phyloP scores from a whole-genome alignment of 1,140 invertebrate species.

The Epicauta chinensis region DNA sequence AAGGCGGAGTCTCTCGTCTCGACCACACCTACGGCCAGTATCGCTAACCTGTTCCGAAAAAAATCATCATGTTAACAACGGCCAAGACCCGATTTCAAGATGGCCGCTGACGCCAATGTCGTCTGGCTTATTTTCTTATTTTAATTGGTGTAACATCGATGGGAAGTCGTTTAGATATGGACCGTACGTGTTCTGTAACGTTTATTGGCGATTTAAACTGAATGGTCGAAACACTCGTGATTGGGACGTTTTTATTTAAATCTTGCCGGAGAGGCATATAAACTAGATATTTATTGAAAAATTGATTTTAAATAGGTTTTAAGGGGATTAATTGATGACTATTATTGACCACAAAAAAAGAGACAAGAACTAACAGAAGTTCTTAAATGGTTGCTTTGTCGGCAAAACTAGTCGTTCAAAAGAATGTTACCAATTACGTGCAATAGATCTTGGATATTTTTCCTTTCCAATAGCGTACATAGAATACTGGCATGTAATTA shows the following conservation, averaged over 20 bases:
- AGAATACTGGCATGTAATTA: no score
- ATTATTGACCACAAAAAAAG: no score
- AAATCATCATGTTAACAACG: conserved; percentile 36
- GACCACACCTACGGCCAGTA: conserved; percentile 32
- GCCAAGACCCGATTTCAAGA: conserved; percentile 33
- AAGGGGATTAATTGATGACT: no score
- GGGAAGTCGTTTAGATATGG: conserved; percentile 32
- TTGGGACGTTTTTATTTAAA: background rate
- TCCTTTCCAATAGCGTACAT: background rate
- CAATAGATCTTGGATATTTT: background rate
- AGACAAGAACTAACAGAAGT: no score
- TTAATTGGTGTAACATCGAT: conserved; percentile 37
- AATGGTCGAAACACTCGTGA: background rate
- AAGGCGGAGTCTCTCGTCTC: conserved; percentile 21
- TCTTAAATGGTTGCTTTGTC: no score
- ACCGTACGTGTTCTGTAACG: conserved; percentile 31
- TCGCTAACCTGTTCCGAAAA: conserved; percentile 36
- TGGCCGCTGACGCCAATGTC: conserved; percentile 34
- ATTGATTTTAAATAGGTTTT: no score
- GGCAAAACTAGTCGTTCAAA: background rate
- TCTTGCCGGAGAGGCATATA: background rate
- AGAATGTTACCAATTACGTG: background rate
- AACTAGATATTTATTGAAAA: no score
- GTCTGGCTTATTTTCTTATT: conserved; percentile 34
- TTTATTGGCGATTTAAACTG: conserved; percentile 28